Percentiles rank a stretch among this genome's conserved stretches.
phyloP scores from a whole-genome alignment of 2,797 vertebrate species.

The Kryptolebias ocellatus region DNA sequence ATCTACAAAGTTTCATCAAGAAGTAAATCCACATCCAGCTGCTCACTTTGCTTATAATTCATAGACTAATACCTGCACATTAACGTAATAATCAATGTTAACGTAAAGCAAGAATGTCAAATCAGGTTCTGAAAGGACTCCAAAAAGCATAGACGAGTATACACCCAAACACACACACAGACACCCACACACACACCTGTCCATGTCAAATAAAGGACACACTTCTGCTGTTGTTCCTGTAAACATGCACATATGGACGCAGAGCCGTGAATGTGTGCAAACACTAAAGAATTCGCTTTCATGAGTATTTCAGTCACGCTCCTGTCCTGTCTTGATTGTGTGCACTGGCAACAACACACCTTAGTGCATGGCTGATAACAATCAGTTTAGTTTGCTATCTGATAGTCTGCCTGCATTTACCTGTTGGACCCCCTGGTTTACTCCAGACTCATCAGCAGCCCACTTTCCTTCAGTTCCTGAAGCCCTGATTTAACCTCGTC shows the following conservation, averaged over 20 bases:
- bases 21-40: too few relatives aligned
- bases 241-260: constrained; percentile 61
- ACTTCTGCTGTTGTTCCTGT: constrained; percentile 59
- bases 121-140: constrained; percentile 20
- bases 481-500: constrained; percentile 27
- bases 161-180: neutral
- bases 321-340: constrained; percentile 55
- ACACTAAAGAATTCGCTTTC: constrained; percentile 45
- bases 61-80: too few relatives aligned
- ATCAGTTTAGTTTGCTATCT: constrained; percentile 57
- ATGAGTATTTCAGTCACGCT: constrained; percentile 36
- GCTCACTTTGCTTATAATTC: too few relatives aligned
- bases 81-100: too few relatives aligned
- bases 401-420: constrained; percentile 48
- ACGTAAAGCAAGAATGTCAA: constrained; percentile 3
- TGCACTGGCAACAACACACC: constrained; percentile 68
- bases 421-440: constrained; percentile 21
- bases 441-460: constrained; percentile 13
- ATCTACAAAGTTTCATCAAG: too few relatives aligned
- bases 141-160: constrained; percentile 3
- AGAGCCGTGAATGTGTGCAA: constrained; percentile 37
- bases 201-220: constrained; percentile 57
- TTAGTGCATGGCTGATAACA: constrained; percentile 57
- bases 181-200: constrained; percentile 43
- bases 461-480: constrained; percentile 19